Evolutionary conservation across 2,797 vertebrate genomes (phyloP).

Genomic region (Coendou prehensilis): DNA sequence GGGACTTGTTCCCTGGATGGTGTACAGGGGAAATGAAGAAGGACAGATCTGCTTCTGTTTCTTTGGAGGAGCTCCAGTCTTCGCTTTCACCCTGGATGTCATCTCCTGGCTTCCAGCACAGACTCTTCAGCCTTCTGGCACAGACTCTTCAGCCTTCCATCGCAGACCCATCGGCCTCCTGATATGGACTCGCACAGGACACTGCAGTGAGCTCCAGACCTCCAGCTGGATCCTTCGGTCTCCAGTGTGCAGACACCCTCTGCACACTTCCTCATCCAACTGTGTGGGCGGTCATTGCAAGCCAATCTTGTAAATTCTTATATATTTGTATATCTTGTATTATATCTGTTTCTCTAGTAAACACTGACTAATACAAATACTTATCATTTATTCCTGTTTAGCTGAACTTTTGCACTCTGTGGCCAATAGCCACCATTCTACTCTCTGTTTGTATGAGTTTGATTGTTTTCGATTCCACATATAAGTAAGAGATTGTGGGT

Average conservation of each 20-base stretch:
- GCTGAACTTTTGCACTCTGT: not conserved
- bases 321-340: not conserved
- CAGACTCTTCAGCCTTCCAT: not conserved
- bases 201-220: not conserved
- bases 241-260: not conserved
- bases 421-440: not conserved
- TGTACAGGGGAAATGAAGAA: not conserved
- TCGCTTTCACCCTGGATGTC: not conserved
- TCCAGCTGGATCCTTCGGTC: no score
- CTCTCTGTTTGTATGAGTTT: constrained; percentile 17
- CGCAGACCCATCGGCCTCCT: not conserved
- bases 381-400: not conserved
- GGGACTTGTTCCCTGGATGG: not conserved
- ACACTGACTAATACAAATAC: not conserved
- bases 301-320: not conserved
- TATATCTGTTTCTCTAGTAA: not conserved
- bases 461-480: not conserved
- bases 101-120: not conserved
- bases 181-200: not conserved
- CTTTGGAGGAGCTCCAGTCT: not conserved
- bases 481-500: not conserved
- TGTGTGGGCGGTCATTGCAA: not conserved
- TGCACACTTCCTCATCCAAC: not conserved
- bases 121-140: no score
- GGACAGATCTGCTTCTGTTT: not conserved